Percentiles rank a stretch among this genome's conserved stretches.
These are phyloP conservation scores for Amblyteles armatorius DNA, from an alignment of 2,888 invertebrate genomes.

Conservation along the genomic window DNA sequence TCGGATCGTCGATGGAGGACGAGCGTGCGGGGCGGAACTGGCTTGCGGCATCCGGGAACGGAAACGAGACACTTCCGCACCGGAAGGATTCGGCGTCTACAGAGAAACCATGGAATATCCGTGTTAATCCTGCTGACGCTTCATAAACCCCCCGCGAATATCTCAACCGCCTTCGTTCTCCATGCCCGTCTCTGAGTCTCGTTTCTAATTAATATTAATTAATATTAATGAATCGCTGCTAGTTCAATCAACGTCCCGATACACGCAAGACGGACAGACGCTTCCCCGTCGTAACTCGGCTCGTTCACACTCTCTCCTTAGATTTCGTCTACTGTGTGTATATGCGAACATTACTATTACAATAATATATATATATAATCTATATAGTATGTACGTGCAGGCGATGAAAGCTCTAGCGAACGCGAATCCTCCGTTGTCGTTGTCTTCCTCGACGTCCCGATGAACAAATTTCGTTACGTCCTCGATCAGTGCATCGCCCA, in stretches of 20 bases:
- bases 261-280: conserved; percentile 29
- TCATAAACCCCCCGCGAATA: conserved; percentile 53
- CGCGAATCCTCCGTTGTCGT: conserved; percentile 64
- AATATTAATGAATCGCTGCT: conserved; percentile 50
- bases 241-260: conserved; percentile 46
- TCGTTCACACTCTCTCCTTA: conserved; percentile 29
- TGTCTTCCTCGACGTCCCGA: conserved; percentile 64
- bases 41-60: conserved; percentile 70
- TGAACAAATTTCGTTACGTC: conserved; percentile 54
- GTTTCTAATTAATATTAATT: conserved; percentile 61
- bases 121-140: conserved; percentile 36
- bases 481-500: conserved; percentile 83
- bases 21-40: conserved; percentile 39
- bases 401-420: conserved; percentile 63
- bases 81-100: conserved; percentile 69
- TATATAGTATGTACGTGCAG: conserved; percentile 57
- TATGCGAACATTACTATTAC: conserved; percentile 49
- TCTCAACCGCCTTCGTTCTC: conserved; percentile 21
- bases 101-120: conserved; percentile 65
- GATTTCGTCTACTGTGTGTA: conserved; percentile 26
- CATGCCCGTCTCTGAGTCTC: conserved; percentile 8
- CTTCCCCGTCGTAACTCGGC: conserved; percentile 26
- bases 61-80: conserved; percentile 75
- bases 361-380: conserved; percentile 41
- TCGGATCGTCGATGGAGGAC: conserved; percentile 70